phyloP scores from a whole-genome alignment of 2,113 vertebrate species.

The Podilymbus podiceps region DNA sequence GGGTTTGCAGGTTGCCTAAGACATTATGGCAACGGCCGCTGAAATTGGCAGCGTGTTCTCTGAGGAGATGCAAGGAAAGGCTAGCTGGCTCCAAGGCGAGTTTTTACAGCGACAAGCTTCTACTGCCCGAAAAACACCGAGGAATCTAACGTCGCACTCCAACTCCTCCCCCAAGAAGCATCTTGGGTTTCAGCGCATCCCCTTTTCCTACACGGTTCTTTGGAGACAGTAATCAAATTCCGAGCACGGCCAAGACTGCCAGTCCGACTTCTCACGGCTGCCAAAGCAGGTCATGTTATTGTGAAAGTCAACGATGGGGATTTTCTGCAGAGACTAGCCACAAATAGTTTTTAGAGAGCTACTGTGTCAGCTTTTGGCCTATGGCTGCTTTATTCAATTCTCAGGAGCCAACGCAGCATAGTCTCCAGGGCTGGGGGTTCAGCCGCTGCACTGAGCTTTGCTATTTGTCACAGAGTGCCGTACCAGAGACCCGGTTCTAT shows the following conservation, averaged over 20 bases:
- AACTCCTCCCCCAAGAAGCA: not conserved
- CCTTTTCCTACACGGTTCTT: not conserved
- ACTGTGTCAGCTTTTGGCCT: not conserved
- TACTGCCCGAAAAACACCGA: conserved; percentile 16
- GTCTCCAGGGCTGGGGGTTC: not conserved
- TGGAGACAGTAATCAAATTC: not conserved
- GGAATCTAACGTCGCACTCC: not conserved
- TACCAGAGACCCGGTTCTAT: not conserved
- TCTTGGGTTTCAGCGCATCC: not conserved
- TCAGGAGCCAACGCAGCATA: not conserved
- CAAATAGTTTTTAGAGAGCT: not conserved
- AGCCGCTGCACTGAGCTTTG: not conserved
- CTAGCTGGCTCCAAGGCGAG: not conserved
- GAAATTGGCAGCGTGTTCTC: not conserved
- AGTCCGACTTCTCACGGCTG: not conserved
- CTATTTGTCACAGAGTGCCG: not conserved
- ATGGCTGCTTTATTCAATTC: not conserved
- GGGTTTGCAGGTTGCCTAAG: not conserved
- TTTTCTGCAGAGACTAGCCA: not conserved
- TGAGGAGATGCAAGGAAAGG: not conserved
- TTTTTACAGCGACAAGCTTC: not conserved
- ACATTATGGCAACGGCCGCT: not conserved
- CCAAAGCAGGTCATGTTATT: not conserved
- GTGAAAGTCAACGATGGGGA: not conserved
- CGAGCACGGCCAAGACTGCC: not conserved